These are phyloP conservation scores for Molothrus aeneus DNA, from an alignment of 2,797 vertebrate species.

Conservation along the genomic window DNA sequence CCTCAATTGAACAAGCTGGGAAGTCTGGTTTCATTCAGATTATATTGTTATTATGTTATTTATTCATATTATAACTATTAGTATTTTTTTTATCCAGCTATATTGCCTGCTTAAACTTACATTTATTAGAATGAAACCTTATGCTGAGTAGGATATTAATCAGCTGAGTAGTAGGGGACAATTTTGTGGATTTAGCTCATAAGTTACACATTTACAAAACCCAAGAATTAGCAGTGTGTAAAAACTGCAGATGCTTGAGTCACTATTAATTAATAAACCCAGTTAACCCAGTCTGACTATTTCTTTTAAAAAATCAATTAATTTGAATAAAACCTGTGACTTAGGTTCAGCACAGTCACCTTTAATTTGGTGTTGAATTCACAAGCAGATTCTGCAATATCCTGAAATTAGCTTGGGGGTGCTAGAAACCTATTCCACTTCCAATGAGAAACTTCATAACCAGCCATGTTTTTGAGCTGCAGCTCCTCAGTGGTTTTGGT, in stretches of 20 bases:
- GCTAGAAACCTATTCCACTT: not conserved
- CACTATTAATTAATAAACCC: not conserved
- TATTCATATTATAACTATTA: not conserved
- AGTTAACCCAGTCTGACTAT: not conserved
- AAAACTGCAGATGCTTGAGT: not conserved
- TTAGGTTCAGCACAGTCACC: not conserved
- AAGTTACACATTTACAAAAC: not conserved
- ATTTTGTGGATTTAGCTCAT: not conserved
- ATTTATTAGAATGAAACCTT: not conserved
- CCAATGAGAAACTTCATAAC: not conserved
- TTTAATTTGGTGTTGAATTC: not conserved
- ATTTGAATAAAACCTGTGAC: not conserved
- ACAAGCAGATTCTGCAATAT: not conserved
- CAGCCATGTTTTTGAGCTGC: not conserved
- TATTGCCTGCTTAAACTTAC: not conserved
- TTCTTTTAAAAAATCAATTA: not conserved
- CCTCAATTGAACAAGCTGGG: not conserved
- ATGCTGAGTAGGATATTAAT: not conserved
- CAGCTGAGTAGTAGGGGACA: not conserved
- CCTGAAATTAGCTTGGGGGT: not conserved
- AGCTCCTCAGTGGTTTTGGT: not conserved
- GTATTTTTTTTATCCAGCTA: constrained; percentile 2
- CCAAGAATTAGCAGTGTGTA: not conserved
- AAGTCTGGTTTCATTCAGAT: not conserved
- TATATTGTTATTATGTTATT: not conserved